Base-by-base conservation (phyloP, 2,888 invertebrate genomes). In the Liodrosophila aerea region DNA sequence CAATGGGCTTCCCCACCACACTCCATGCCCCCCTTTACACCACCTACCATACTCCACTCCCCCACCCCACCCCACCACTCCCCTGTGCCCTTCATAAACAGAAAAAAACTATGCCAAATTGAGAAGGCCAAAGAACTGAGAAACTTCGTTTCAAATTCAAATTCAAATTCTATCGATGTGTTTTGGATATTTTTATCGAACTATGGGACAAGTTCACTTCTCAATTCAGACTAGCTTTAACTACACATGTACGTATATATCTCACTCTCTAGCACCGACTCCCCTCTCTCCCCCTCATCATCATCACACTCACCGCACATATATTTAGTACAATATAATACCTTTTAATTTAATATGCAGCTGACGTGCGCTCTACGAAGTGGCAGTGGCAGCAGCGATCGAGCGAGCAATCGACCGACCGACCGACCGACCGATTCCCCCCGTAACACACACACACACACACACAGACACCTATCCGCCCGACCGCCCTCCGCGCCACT, bases 261-360 rank as follows among this genome's bases (percentile, higher is more conserved):
- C 43, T 41, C 39, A 40, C 27, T 44, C 29, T 1, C 15, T 11
- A 29, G 2, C 40, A 7, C 34, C 7, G 13, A 27, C 34, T 9
- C 31, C 11, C 1, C 18, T 4, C 41, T 7, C 34, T 8, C 37
- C 4, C 15, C 16, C 29, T 3, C 18, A n/a, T n/a, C n/a, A n/a
- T n/a, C n/a, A n/a, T 11, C 16, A 7, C 16, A 11, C 30, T 11
- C 12, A 5, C 41, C 1, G 1, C 7, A 57, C 22, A 45, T 60
- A 82, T 75, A 82, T 68, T 85, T 85, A 85, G 80, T 80, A 83
- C 85, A 73, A 76, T 73, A 85, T 83, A 81, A 85, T 82, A 82
- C 81, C 84, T 85, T 85, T 82, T 82, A 84, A 86, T 83, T 83
- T 83, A 83, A 83, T 83, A 83, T 83, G 82, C 82, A 83, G 82